Evolutionary conservation across 2,888 invertebrate species (phyloP), one percentile per base, ranked within the genome.

Genomic region (Tethea ocularis): DNA sequence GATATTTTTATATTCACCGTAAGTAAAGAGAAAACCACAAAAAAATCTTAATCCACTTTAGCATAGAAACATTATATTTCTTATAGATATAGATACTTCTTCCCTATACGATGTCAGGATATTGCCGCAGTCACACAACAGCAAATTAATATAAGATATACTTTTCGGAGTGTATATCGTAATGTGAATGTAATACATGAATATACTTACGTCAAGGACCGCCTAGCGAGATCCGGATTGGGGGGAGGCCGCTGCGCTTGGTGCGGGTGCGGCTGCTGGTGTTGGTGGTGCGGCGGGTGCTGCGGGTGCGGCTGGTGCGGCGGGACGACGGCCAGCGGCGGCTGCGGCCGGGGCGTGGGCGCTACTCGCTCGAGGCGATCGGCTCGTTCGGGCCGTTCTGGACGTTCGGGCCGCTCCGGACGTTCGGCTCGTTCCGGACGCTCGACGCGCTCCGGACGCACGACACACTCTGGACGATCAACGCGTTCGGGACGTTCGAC

Each of bases 151-250:
- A 1, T 29, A 29, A 33, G n/a, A n/a, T n/a, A n/a, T n/a, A n/a
- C n/a, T n/a, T n/a, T n/a, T 33, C 33, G 33, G 33, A 33, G 33
- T 33, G 33, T 13, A 33, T 13, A 33, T 3, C 2, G 13, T 13
- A 13, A 29, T 6, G 20, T 58, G 13, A 26, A 13, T 38, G 29
- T 7, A 29, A 29, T 29, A 6, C 6, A 24, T 13, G 51, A 20
- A 7, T 29, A 46, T 71, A 90, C 93, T 89, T 86, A 96, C 96
- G 95, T 96, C 74, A 96, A 93, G 74, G 96, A 95, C 87, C 96
- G 94, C 86, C 95, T 95, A 87, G 95, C 94, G 78, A 97, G 95
- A 83, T 97, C 96, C 72, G 95, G 94, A 82, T 94, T 95, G 77
- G 93, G 89, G 69, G 91, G 89, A 74, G 91, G 87, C 78, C 88